Evolutionary conservation across 2,888 invertebrate species (phyloP).

Genomic region (Pollenia griseotomentosa): DNA sequence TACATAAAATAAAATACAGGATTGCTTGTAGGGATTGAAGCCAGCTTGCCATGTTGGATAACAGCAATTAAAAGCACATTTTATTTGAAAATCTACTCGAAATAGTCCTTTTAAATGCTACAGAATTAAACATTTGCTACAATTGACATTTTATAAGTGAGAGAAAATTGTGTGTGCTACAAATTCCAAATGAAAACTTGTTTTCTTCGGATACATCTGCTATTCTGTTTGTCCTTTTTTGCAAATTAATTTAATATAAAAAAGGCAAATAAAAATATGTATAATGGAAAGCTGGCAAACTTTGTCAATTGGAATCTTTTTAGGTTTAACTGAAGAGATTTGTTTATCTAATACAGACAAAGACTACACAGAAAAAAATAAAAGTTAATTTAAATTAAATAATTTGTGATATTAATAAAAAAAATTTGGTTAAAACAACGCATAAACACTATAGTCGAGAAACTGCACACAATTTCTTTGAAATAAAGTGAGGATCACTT

Average conservation of each 20-base stretch:
- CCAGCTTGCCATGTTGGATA: constrained; percentile 11
- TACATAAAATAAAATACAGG: constrained; percentile 3
- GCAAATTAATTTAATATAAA: neutral
- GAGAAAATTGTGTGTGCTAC: neutral
- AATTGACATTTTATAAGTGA: neutral
- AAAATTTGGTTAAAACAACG: no score
- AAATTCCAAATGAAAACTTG: neutral
- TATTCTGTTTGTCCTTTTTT: neutral
- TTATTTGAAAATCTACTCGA: constrained; percentile 24
- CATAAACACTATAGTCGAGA: no score
- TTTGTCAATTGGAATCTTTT: neutral
- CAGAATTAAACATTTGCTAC: neutral
- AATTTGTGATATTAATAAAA: no score
- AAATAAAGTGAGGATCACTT: no score
- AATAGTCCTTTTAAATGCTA: neutral
- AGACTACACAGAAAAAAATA: no score
- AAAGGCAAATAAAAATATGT: neutral
- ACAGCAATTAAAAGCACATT: constrained; percentile 15
- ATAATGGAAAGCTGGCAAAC: neutral
- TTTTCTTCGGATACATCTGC: neutral
- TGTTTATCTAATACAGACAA: no score
- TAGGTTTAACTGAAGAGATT: no score
- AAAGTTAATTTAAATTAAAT: no score
- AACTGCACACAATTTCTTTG: no score
- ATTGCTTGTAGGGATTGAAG: constrained; percentile 28